Evolutionary conservation across 2,797 vertebrate species (phyloP).

Genomic region (Cyclopterus lumpus): DNA sequence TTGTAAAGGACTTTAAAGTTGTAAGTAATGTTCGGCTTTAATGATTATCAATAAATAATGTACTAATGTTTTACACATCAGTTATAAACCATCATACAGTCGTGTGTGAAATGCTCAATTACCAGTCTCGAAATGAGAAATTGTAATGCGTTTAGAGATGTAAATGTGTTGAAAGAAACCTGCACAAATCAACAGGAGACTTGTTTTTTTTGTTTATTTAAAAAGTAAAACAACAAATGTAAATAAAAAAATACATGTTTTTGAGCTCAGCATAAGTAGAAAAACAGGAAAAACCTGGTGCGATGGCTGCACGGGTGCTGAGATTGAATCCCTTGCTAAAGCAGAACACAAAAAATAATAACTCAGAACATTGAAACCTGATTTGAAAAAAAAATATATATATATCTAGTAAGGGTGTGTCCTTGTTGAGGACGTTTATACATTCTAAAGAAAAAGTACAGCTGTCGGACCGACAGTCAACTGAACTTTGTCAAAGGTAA

Average conservation of each 20-base stretch:
- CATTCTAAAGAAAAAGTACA: conserved; percentile 83
- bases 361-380: conserved; percentile 72
- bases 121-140: conserved; percentile 41
- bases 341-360: conserved; percentile 53
- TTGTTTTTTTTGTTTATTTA: conserved; percentile 66
- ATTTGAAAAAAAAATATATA: conserved; percentile 65
- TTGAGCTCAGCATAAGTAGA: conserved; percentile 70
- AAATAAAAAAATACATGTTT: conserved; percentile 80
- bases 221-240: conserved; percentile 75
- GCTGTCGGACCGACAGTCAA: conserved; percentile 56
- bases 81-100: not conserved
- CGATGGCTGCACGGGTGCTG: conserved; percentile 67
- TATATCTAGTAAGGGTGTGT: conserved; percentile 59
- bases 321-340: conserved; percentile 61
- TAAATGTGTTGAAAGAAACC: conserved; percentile 47
- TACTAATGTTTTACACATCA: not conserved
- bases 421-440: conserved; percentile 67
- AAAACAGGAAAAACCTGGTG: conserved; percentile 70
- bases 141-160: conserved; percentile 43
- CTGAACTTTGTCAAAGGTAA: conserved; percentile 61
- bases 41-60: not conserved
- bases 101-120: conserved; percentile 59
- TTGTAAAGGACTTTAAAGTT: not conserved
- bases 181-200: conserved; percentile 62
- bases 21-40: not conserved